Evolutionary conservation across 1,140 invertebrate species (phyloP).

Genomic region (Pseudomyrmex concolor): DNA sequence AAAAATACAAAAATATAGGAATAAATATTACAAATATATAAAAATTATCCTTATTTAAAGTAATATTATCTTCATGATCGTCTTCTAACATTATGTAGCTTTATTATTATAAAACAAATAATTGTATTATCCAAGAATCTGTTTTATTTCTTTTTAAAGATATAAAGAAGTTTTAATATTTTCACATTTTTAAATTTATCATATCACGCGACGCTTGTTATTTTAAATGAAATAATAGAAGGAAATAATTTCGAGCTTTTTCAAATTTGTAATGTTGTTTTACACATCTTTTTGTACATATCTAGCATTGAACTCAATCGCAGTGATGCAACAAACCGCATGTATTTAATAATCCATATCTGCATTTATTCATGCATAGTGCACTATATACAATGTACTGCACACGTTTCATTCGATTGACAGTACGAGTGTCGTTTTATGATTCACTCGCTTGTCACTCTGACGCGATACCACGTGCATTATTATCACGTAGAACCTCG

Average conservation of each 20-base stretch:
- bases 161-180: too few species aligned
- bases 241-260: not conserved
- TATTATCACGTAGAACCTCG: constrained; percentile 8
- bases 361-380: constrained; percentile 49
- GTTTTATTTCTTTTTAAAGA: too few species aligned
- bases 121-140: too few species aligned
- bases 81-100: too few species aligned
- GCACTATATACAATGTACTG: not conserved
- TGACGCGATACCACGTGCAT: not conserved
- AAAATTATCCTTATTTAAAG: too few species aligned
- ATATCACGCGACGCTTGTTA: not conserved
- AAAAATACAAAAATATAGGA: too few species aligned
- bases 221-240: not conserved
- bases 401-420: constrained; percentile 50
- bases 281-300: not conserved
- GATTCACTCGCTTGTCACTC: constrained; percentile 43
- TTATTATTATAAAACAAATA: too few species aligned
- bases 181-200: too few species aligned
- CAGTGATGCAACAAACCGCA: constrained; percentile 26
- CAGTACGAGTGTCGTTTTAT: constrained; percentile 29
- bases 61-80: too few species aligned
- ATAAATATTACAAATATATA: too few species aligned
- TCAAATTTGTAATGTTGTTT: not conserved
- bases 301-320: too few species aligned
- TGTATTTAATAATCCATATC: constrained; percentile 43